phyloP scores from a whole-genome alignment of 2,888 invertebrate species.

The Chaitophorus viminalis region DNA sequence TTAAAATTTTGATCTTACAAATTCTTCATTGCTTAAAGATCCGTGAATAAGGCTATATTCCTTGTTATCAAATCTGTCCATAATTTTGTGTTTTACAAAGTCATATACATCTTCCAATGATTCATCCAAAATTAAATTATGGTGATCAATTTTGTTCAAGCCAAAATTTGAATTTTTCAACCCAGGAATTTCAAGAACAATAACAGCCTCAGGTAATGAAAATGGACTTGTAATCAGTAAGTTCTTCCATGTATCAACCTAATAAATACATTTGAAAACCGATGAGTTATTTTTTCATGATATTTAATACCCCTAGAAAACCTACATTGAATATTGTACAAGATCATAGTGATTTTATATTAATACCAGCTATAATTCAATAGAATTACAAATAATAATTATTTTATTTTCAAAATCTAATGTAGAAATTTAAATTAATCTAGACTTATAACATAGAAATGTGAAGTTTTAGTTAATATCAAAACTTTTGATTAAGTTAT shows the following conservation, averaged over 20 bases:
- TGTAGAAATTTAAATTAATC: no score
- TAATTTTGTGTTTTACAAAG: constrained; percentile 52
- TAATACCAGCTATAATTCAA: no score
- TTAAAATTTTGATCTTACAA: constrained; percentile 70
- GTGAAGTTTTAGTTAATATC: no score
- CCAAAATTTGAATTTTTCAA: constrained; percentile 68
- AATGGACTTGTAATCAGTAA: constrained; percentile 76
- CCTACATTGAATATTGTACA: no score
- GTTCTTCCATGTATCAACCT: constrained; percentile 65
- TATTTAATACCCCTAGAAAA: no score
- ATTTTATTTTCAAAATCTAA: no score
- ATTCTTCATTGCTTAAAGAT: constrained; percentile 73
- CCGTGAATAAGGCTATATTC: constrained; percentile 75
- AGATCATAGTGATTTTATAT: no score
- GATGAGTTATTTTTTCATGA: neutral
- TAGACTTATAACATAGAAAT: neutral
- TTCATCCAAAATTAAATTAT: constrained; percentile 73
- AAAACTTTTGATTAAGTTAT: no score
- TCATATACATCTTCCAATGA: constrained; percentile 73
- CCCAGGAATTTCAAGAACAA: constrained; percentile 78
- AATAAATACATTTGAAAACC: neutral
- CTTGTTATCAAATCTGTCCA: constrained; percentile 71
- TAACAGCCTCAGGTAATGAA: constrained; percentile 77
- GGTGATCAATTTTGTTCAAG: constrained; percentile 70
- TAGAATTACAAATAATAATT: no score